These are phyloP conservation scores for Sylvilagus floridanus DNA, from an alignment of 2,797 vertebrate species.

Conservation along the genomic window DNA sequence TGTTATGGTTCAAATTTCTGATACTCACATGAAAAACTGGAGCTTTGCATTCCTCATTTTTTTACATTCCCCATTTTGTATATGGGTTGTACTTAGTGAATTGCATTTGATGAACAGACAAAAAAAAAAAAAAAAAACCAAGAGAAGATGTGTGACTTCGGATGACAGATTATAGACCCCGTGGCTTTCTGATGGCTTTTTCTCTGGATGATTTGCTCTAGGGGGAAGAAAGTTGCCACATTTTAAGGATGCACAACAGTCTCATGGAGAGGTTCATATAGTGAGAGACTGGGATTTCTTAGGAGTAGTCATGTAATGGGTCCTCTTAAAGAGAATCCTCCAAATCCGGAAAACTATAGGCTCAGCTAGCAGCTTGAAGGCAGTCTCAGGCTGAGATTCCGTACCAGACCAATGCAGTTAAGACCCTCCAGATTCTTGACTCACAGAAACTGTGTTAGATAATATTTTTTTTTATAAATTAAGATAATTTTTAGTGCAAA, in stretches of 20 bases:
- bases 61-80: not conserved
- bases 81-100: not conserved
- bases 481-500: not conserved
- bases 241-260: not conserved
- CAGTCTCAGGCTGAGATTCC: not conserved
- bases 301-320: not conserved
- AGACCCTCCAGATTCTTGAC: constrained; percentile 17
- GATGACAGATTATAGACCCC: not conserved
- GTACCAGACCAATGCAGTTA: not conserved
- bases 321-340: not conserved
- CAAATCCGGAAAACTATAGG: not conserved
- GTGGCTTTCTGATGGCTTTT: constrained; percentile 41
- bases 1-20: not conserved
- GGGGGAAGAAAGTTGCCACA: not conserved
- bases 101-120: not conserved
- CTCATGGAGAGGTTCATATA: not conserved
- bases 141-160: not conserved
- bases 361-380: not conserved
- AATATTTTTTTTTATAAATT: not conserved
- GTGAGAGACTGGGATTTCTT: not conserved
- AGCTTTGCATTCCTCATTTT: not conserved
- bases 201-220: constrained; percentile 23
- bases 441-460: not conserved
- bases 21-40: not conserved
- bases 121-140: not conserved